These are phyloP conservation scores for Rhinoptilus africanus DNA, from an alignment of 2,113 vertebrate species.

Conservation along the genomic window DNA sequence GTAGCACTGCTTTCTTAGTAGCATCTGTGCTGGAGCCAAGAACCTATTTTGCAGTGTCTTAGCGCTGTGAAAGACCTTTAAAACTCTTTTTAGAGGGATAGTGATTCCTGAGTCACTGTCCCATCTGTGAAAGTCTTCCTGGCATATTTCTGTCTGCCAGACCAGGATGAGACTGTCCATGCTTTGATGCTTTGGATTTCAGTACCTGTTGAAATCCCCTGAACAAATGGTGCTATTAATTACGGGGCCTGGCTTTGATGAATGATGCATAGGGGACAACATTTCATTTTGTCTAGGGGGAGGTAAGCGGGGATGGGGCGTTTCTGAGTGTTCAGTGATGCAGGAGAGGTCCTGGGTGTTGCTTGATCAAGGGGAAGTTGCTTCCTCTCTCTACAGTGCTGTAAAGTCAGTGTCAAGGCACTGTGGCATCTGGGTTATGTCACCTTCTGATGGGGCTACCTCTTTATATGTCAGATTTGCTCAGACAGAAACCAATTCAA, in stretches of 20 bases:
- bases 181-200: conserved; percentile 45
- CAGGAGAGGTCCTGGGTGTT: conserved; percentile 50
- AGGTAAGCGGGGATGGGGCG: background rate
- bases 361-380: conserved; percentile 60
- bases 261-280: background rate
- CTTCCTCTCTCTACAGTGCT: conserved; percentile 40
- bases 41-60: background rate
- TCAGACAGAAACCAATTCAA: background rate
- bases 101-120: background rate
- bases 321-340: conserved; percentile 42
- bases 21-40: background rate
- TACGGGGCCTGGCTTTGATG: conserved; percentile 30
- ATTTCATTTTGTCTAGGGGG: conserved; percentile 43
- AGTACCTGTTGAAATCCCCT: conserved; percentile 38
- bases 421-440: conserved; percentile 56
- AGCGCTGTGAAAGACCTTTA: background rate
- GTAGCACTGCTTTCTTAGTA: background rate
- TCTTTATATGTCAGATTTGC: background rate
- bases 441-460: background rate
- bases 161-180: background rate
- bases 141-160: conserved; percentile 24
- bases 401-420: conserved; percentile 57
- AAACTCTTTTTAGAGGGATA: background rate
- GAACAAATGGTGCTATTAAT: conserved; percentile 51
- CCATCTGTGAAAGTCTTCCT: background rate